Evolutionary conservation across 2,888 invertebrate species (phyloP), one percentile per base, ranked within the genome.

Genomic region (Stegana nigrithorax): DNA sequence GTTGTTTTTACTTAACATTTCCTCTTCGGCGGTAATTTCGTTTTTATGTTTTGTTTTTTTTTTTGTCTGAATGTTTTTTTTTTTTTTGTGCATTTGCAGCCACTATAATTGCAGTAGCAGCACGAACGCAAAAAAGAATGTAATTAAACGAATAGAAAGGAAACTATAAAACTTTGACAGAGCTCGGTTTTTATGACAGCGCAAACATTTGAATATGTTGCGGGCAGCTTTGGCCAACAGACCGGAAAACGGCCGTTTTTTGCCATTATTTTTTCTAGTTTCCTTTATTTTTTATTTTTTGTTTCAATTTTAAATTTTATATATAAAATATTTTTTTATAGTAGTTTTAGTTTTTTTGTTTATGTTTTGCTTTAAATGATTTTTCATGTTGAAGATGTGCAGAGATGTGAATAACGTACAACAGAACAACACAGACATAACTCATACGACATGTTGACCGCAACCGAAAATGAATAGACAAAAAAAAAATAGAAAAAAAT

Each of bases 101-200:
- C 47, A 53, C 44, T 39, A 25, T 56, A 56, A 56, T 56, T 56
- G 56, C 56, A 56, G 50, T 26, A 23, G 50, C 50, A 23, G 29
- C 29, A 19, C 5, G 19, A 23, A 14, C 50, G 50, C 60, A 57
- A 27, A 60, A 60, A 64, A 65, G 68, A 67, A 72, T 71, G 69
- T 75, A 75, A 73, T 75, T 75, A 73, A 75, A 64, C 63, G 62
- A 65, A 60, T 63, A 63, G 56, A 55, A 51, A 60, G 50, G 64
- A 56, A 65, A 67, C 64, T 65, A 72, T 67, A 65, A 70, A 72
- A 73, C 67, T 70, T 71, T 73, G 66, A 67, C 69, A 72, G 62
- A 60, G 66, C 62, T 45, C 45, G 45, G 10, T 66, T 60, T 62
- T 67, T 67, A 71, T 69, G 61, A 61, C 61, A 65, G 63, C 32